These are phyloP conservation scores for Lophochroa leadbeateri DNA, from an alignment of 2,113 vertebrate species.

Conservation along the genomic window DNA sequence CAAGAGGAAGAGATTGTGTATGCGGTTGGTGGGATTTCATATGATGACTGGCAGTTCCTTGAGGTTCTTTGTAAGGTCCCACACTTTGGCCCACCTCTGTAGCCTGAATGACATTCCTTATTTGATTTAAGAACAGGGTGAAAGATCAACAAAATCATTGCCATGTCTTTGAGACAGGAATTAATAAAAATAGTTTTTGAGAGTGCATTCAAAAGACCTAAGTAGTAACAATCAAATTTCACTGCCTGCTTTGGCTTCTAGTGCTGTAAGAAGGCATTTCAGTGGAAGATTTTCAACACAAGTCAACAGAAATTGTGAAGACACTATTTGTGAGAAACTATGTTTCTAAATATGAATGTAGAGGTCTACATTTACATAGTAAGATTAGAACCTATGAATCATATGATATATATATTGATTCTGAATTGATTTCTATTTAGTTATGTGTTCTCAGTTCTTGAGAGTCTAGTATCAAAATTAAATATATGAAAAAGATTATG, in stretches of 20 bases:
- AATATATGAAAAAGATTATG: neutral
- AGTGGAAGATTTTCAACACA: neutral
- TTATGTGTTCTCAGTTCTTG: neutral
- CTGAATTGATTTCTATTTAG: neutral
- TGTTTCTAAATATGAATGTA: neutral
- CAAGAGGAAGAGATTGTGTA: neutral
- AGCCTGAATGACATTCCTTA: neutral
- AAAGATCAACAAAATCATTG: neutral
- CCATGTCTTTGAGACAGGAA: neutral
- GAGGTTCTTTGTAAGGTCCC: neutral
- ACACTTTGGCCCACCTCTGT: neutral
- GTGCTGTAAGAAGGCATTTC: neutral
- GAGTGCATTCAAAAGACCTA: neutral
- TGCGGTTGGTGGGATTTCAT: neutral
- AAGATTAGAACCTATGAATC: neutral
- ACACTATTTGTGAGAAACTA: neutral
- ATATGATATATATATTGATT: neutral
- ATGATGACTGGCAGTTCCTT: neutral
- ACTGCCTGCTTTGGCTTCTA: neutral
- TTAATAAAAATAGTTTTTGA: neutral
- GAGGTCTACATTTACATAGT: neutral
- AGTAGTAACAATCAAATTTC: neutral
- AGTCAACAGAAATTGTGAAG: neutral
- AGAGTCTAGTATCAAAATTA: neutral
- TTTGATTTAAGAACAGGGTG: neutral